phyloP scores from a whole-genome alignment of 1,140 invertebrate species.

The Formica selysi region DNA sequence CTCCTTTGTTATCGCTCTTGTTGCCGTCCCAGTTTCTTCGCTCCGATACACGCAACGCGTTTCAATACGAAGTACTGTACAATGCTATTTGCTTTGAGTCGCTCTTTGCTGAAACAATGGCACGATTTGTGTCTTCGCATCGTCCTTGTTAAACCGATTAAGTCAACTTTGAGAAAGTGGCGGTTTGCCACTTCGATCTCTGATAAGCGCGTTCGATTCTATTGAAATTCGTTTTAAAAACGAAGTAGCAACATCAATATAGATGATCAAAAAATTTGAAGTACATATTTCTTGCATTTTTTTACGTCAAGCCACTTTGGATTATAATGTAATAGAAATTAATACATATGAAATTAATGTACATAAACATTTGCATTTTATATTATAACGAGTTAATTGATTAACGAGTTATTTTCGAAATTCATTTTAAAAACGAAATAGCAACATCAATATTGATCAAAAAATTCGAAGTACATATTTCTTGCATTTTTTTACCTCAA shows the following conservation, averaged over 20 bases:
- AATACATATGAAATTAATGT: too few relatives aligned
- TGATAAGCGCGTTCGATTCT: slow-evolving; percentile 1
- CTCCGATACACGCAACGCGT: slow-evolving; percentile 78
- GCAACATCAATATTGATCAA: background rate
- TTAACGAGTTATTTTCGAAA: background rate
- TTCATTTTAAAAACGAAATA: background rate
- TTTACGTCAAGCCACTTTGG: background rate
- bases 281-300: background rate
- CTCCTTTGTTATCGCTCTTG: slow-evolving; percentile 81
- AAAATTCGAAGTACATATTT: background rate
- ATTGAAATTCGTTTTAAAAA: background rate
- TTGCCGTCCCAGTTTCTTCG: slow-evolving; percentile 82
- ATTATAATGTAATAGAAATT: too few relatives aligned
- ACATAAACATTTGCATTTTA: too few relatives aligned
- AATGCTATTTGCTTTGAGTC: slow-evolving; percentile 65
- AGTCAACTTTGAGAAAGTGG: slow-evolving; percentile 36
- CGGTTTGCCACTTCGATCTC: background rate
- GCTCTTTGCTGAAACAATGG: slow-evolving; percentile 67
- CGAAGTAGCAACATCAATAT: background rate
- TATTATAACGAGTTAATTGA: too few relatives aligned
- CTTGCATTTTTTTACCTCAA: background rate
- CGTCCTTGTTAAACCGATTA: slow-evolving; percentile 57
- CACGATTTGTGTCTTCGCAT: slow-evolving; percentile 67
- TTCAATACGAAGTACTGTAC: slow-evolving; percentile 68
- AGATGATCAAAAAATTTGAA: background rate